These are phyloP conservation scores for Caenorhabditis sp. DNA, from an alignment of 2,888 invertebrate genomes.

Conservation along the genomic window DNA sequence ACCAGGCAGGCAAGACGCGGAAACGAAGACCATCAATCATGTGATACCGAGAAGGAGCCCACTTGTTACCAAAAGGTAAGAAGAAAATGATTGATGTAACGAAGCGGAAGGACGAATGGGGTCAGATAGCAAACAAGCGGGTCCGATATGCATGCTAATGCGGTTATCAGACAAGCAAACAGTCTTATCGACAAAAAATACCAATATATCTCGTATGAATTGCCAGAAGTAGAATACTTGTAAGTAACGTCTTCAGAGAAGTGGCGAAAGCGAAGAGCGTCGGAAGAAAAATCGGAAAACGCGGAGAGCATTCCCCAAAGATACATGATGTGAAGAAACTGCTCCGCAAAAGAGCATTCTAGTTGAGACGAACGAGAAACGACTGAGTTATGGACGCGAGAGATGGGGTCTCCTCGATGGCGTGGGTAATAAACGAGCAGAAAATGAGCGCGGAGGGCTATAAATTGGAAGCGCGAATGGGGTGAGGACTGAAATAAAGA, in stretches of 20 bases:
- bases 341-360: neutral
- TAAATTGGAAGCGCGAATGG: conserved; percentile 5
- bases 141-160: conserved; percentile 1
- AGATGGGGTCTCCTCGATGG: no score
- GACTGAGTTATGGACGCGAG: no score
- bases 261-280: conserved; percentile 6
- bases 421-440: conserved; percentile 3
- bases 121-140: neutral
- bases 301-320: neutral
- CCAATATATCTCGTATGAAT: neutral
- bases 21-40: conserved; percentile 20
- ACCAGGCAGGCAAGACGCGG: neutral
- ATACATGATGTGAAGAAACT: conserved; percentile 17
- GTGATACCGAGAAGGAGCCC: conserved; percentile 5
- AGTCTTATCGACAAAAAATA: neutral
- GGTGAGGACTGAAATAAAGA: neutral
- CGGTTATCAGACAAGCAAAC: neutral
- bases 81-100: neutral
- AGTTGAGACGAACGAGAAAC: conserved; percentile 6
- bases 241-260: neutral
- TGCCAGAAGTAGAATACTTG: neutral
- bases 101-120: neutral
- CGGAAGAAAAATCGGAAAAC: no score
- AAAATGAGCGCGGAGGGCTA: conserved; percentile 10
- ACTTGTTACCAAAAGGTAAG: conserved; percentile 7